These are phyloP conservation scores for Sturnira hondurensis DNA, from an alignment of 2,113 vertebrate species.

Conservation along the genomic window DNA sequence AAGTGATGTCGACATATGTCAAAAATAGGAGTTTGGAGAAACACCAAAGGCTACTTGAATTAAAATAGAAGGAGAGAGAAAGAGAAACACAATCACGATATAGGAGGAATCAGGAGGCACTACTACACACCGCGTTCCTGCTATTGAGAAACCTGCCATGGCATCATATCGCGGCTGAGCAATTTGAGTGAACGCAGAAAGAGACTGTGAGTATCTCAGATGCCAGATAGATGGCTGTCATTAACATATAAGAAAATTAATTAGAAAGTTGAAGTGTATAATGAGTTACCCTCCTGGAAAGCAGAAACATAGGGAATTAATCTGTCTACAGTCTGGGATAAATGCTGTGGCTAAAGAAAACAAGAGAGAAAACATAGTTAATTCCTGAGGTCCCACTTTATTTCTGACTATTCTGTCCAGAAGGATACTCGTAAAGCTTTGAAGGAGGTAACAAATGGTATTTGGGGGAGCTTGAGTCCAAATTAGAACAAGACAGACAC, in stretches of 20 bases:
- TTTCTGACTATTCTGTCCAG: neutral
- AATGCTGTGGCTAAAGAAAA: neutral
- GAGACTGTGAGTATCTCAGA: neutral
- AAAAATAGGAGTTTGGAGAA: neutral
- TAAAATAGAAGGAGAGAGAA: neutral
- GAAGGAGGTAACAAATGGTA: neutral
- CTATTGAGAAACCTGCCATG: neutral
- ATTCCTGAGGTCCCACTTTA: neutral
- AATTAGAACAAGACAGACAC: neutral
- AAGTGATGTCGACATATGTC: neutral
- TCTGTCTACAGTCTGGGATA: neutral
- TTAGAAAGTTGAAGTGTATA: neutral
- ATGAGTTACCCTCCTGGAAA: neutral
- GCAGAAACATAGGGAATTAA: neutral
- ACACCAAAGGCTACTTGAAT: neutral
- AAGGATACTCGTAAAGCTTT: neutral
- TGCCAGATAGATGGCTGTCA: neutral
- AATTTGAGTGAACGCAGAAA: neutral
- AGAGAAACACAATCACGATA: neutral
- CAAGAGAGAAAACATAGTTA: neutral
- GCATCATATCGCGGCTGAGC: neutral
- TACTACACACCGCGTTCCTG: neutral
- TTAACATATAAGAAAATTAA: neutral
- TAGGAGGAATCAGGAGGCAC: neutral
- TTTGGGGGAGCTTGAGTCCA: neutral